Conservation (phyloP, 2,797 vertebrate genomes). For the Anas bahamensis region DNA sequence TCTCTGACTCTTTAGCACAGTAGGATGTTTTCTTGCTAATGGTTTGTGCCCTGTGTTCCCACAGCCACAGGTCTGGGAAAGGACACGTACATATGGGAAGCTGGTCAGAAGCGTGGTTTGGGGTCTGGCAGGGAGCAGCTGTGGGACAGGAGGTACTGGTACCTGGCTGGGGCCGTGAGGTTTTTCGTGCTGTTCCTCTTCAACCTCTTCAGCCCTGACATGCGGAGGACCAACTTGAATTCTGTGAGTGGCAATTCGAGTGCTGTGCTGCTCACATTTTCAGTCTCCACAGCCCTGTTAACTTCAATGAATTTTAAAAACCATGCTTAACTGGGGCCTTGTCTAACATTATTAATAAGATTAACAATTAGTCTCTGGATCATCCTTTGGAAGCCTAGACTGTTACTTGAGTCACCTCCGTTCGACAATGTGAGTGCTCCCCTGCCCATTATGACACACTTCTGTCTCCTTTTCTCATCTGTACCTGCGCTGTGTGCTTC, state of each 20-base stretch:
- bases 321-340: background rate
- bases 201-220: background rate
- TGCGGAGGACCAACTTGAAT: background rate
- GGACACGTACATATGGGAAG: background rate
- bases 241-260: background rate
- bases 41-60: background rate
- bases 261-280: background rate
- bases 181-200: rapidly evolving
- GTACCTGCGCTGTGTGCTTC: background rate
- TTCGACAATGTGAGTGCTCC: background rate
- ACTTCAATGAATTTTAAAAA: background rate
- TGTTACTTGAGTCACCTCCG: background rate
- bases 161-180: rapidly evolving
- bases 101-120: background rate
- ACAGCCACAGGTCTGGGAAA: background rate
- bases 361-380: background rate
- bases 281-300: background rate
- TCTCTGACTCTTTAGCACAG: background rate
- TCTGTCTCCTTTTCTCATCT: background rate
- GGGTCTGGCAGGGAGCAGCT: background rate
- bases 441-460: background rate
- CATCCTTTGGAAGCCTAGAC: background rate
- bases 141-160: background rate
- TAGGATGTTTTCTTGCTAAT: background rate
- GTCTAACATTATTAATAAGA: background rate